Conservation (phyloP, 2,113 vertebrate species). For the Brienomyrus brachyistius region DNA sequence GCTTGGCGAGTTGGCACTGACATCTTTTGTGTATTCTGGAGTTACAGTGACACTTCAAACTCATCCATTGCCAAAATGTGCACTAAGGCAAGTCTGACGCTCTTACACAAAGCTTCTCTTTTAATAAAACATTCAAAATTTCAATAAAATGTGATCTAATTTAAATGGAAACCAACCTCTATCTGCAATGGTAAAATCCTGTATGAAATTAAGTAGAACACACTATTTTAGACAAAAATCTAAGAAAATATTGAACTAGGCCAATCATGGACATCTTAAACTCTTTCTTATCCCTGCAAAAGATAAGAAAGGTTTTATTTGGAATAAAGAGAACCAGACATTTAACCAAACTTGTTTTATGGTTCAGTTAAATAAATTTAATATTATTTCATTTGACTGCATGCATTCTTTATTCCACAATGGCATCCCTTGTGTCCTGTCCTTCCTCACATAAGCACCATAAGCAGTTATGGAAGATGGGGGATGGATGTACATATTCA, state of each 20-base stretch:
- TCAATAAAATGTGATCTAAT: not conserved
- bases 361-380: not conserved
- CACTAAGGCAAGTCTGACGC: not conserved
- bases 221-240: not conserved
- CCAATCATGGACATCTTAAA: not conserved
- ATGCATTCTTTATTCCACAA: not conserved
- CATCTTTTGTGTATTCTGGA: not conserved
- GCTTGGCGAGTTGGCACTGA: not conserved
- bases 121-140: not conserved
- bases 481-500: not conserved
- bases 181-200: not conserved
- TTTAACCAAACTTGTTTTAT: not conserved
- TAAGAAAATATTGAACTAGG: not conserved
- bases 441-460: not conserved
- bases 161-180: not conserved
- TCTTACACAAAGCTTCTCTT: not conserved
- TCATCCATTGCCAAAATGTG: not conserved
- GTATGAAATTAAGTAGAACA: not conserved
- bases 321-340: not conserved
- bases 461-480: not conserved
- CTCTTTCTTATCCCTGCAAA: not conserved
- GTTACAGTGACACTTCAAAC: not conserved
- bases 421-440: not conserved
- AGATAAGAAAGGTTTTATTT: not conserved
- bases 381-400: not conserved